Percentiles rank a stretch among this genome's conserved stretches.
Conservation (phyloP, 2,113 vertebrate species). For the Chaetops frenatus region DNA sequence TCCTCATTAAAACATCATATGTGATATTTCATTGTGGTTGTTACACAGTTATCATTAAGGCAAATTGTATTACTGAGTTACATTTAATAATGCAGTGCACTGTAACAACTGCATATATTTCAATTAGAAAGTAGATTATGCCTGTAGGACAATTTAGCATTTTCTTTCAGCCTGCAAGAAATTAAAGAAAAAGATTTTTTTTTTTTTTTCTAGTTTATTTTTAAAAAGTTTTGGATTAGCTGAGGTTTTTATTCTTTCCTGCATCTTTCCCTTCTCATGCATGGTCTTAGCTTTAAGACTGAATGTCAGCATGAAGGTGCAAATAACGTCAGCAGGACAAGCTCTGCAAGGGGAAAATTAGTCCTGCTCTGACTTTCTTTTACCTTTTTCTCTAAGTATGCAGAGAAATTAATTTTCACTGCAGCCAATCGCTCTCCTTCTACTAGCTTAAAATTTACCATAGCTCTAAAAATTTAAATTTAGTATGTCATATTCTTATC, state of each 20-base stretch:
- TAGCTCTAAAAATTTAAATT: neutral
- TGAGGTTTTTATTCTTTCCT: neutral
- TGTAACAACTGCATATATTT: neutral
- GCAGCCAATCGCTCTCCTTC: neutral
- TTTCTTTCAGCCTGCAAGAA: neutral
- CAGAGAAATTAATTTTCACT: neutral
- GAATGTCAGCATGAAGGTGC: neutral
- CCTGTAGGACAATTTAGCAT: neutral
- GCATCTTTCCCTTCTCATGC: neutral
- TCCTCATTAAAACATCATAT: slow-evolving; percentile 59
- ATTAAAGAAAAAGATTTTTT: neutral
- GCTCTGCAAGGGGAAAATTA: neutral
- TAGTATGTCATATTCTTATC: neutral
- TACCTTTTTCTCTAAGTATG: neutral
- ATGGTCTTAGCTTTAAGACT: neutral
- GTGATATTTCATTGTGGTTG: slow-evolving; percentile 53
- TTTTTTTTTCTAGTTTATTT: neutral
- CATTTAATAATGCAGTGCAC: slow-evolving; percentile 35
- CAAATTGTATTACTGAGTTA: slow-evolving; percentile 39
- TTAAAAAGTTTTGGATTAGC: neutral
- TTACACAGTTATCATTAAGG: slow-evolving; percentile 42
- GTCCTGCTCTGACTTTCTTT: neutral
- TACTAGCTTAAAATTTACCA: neutral
- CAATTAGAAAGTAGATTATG: slow-evolving; percentile 5
- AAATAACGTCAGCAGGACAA: neutral